Conservation (phyloP, 2,113 vertebrate genomes). For the Micronycteris hirsuta region DNA sequence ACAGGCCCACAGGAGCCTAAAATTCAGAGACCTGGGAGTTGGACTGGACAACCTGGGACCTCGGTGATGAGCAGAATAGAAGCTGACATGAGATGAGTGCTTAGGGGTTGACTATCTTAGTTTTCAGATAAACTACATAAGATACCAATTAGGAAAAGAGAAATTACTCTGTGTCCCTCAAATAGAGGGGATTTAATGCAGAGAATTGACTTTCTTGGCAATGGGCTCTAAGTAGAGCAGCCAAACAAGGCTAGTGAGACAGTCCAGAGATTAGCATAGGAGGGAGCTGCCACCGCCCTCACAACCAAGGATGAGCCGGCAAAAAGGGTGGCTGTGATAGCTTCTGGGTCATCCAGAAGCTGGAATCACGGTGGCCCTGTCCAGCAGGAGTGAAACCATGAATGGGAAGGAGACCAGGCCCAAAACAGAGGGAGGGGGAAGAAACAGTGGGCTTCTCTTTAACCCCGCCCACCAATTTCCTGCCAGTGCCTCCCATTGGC, state of each 20-base stretch:
- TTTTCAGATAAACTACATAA: neutral
- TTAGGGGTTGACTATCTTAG: neutral
- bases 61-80: neutral
- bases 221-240: neutral
- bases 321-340: neutral
- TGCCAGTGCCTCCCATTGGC: neutral
- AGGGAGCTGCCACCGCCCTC: neutral
- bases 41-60: neutral
- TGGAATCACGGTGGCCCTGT: neutral
- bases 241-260: neutral
- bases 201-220: neutral
- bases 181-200: neutral
- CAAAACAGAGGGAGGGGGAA: neutral
- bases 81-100: fast-evolving
- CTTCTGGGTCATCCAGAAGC: neutral
- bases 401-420: neutral
- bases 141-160: neutral
- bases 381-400: neutral
- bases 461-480: fast-evolving
- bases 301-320: neutral
- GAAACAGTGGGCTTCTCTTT: neutral
- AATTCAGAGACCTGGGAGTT: neutral
- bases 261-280: neutral
- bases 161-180: neutral
- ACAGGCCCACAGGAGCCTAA: neutral